Percentiles rank a stretch among this genome's conserved stretches.
Evolutionary conservation across 2,113 vertebrate species (phyloP).

Genomic region (Donacobius atricapilla): DNA sequence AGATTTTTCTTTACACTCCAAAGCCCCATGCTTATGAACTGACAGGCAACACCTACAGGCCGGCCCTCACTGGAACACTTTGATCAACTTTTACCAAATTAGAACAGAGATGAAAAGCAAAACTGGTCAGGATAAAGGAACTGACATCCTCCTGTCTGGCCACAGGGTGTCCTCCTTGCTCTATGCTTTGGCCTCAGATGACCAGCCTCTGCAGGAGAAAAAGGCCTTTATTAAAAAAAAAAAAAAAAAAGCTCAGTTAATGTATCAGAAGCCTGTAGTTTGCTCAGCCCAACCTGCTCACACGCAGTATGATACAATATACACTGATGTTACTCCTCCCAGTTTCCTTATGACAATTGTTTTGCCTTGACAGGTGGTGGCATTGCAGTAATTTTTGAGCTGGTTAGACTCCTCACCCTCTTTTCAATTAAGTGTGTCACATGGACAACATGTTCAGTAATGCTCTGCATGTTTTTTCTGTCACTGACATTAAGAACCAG

Average conservation of each 20-base stretch:
- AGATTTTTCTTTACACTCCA: neutral
- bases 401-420: neutral
- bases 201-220: neutral
- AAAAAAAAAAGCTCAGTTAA: neutral
- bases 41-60: neutral
- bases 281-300: neutral
- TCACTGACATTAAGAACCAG: neutral
- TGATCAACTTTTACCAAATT: neutral
- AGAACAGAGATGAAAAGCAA: neutral
- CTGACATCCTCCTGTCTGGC: constrained; percentile 14
- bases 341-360: neutral
- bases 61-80: neutral
- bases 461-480: neutral
- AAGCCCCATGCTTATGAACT: rapidly evolving
- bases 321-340: neutral
- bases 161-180: constrained; percentile 63
- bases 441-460: neutral
- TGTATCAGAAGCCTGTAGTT: neutral
- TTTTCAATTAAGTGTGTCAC: constrained; percentile 20
- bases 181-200: neutral
- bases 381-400: neutral
- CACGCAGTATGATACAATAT: neutral
- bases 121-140: neutral
- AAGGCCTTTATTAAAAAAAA: neutral
- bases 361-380: constrained; percentile 3